These are phyloP conservation scores for Smithornis capensis DNA, from an alignment of 2,113 vertebrate genomes.

Conservation along the genomic window DNA sequence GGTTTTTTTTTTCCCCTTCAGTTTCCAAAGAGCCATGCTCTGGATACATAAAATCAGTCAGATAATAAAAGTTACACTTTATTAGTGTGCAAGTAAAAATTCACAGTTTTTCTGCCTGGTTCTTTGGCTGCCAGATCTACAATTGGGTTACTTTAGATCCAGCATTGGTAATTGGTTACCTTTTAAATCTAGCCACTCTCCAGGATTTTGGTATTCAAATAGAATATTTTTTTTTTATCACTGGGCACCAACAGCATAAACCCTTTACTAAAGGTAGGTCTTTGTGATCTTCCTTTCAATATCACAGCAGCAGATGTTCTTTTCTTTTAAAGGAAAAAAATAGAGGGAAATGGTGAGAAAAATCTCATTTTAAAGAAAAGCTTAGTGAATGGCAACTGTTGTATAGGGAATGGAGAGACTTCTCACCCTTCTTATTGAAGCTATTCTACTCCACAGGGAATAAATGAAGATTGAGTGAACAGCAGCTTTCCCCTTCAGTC, in stretches of 20 bases:
- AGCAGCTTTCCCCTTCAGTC: not conserved
- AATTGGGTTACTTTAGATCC: not conserved
- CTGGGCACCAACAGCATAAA: not conserved
- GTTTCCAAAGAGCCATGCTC: not conserved
- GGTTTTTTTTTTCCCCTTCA: rapidly evolving
- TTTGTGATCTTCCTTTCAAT: not conserved
- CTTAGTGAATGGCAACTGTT: not conserved
- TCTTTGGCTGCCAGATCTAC: not conserved
- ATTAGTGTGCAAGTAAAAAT: not conserved
- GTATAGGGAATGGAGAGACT: not conserved
- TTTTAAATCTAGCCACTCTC: not conserved
- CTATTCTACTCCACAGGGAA: not conserved
- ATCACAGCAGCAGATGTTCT: not conserved
- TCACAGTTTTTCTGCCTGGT: not conserved
- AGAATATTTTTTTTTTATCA: not conserved
- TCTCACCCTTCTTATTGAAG: not conserved
- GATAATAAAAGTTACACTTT: not conserved
- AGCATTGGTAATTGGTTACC: not conserved
- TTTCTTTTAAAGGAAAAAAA: not conserved
- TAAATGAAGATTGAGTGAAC: not conserved
- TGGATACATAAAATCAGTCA: not conserved
- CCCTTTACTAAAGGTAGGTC: not conserved
- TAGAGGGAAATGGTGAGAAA: not conserved
- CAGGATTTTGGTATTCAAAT: not conserved
- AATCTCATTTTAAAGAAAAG: not conserved